Percentiles rank a stretch among this genome's conserved stretches.
Evolutionary conservation across 2,888 invertebrate genomes (phyloP).

Genomic region (Trichopoda pennipes): DNA sequence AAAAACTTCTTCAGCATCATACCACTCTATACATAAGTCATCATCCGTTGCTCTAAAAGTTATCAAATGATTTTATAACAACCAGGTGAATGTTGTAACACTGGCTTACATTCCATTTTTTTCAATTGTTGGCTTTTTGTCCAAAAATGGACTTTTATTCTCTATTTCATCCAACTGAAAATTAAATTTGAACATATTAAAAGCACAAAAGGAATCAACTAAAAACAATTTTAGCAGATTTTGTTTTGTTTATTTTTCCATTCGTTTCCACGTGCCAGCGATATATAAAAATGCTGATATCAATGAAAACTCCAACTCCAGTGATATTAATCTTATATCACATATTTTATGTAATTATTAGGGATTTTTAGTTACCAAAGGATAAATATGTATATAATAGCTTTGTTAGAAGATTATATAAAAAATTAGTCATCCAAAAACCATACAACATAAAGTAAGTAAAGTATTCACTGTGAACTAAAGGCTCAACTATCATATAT

Average conservation of each 20-base stretch:
- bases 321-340: too few relatives aligned
- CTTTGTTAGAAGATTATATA: too few relatives aligned
- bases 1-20: slow-evolving; percentile 73
- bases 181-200: slow-evolving; percentile 77
- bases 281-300: slow-evolving; percentile 8
- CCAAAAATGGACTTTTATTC: slow-evolving; percentile 45
- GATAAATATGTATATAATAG: too few relatives aligned
- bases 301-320: neutral
- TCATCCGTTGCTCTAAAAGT: slow-evolving; percentile 7
- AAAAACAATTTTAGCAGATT: neutral
- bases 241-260: slow-evolving; percentile 39
- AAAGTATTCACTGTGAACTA: too few relatives aligned
- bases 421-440: too few relatives aligned
- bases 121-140: neutral
- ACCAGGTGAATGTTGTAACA: neutral
- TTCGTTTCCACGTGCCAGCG: slow-evolving; percentile 41
- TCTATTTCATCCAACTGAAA: slow-evolving; percentile 74
- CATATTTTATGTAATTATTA: too few relatives aligned
- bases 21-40: slow-evolving; percentile 70
- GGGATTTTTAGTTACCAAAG: too few relatives aligned
- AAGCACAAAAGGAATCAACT: neutral
- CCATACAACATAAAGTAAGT: too few relatives aligned
- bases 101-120: slow-evolving; percentile 16
- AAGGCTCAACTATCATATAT: too few relatives aligned
- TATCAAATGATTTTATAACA: neutral